Evolutionary conservation across 2,797 vertebrate genomes (phyloP).

Genomic region (Todus mexicanus): DNA sequence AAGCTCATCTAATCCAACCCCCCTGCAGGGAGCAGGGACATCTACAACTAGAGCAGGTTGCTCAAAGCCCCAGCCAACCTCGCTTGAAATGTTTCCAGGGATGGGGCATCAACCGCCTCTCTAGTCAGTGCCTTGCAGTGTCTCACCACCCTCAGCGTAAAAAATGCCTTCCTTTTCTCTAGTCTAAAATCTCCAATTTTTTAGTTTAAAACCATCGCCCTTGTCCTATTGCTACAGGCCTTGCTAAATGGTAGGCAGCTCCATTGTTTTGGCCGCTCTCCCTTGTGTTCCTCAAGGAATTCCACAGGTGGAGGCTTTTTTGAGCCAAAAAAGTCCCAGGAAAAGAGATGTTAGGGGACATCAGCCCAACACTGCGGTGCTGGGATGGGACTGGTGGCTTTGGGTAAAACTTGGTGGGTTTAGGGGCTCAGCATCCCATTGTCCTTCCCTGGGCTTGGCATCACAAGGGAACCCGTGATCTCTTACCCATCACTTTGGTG

Average conservation of each 20-base stretch:
- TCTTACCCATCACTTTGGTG: not conserved
- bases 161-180: not conserved
- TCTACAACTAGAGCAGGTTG: not conserved
- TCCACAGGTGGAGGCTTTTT: not conserved
- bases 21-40: not conserved
- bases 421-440: not conserved
- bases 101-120: not conserved
- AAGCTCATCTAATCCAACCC: too few relatives aligned
- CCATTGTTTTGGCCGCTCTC: not conserved
- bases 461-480: fast-evolving
- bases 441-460: fast-evolving
- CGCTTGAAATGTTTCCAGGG: not conserved
- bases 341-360: not conserved
- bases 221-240: not conserved
- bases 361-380: fast-evolving
- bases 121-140: not conserved
- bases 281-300: not conserved
- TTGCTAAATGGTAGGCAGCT: not conserved
- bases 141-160: not conserved
- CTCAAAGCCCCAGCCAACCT: not conserved
- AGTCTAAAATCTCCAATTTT: not conserved
- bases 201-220: not conserved
- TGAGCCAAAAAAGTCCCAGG: not conserved
- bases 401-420: not conserved
- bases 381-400: not conserved